phyloP scores from a whole-genome alignment of 2,888 invertebrate species.

The Aphrophora alni region DNA sequence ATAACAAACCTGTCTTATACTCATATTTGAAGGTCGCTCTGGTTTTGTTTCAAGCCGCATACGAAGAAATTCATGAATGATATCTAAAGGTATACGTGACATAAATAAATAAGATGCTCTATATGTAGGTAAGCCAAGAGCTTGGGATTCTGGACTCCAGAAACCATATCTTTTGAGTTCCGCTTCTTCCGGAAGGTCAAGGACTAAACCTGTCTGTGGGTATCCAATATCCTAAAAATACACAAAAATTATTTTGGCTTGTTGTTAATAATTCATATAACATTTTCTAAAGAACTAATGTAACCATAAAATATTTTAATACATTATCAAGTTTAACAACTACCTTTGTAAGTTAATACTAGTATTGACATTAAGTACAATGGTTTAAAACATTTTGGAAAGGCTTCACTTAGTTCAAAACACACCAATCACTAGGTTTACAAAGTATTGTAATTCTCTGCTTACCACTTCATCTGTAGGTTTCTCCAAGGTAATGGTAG shows the following conservation, averaged over 20 bases:
- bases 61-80: slow-evolving; percentile 89
- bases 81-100: slow-evolving; percentile 83
- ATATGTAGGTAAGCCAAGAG: slow-evolving; percentile 86
- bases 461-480: slow-evolving; percentile 54
- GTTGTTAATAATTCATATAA: too few relatives aligned
- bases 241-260: too few relatives aligned
- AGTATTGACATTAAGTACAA: too few relatives aligned
- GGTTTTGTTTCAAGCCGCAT: slow-evolving; percentile 85
- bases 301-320: not conserved
- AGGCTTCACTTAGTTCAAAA: too few relatives aligned
- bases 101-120: slow-evolving; percentile 84
- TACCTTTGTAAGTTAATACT: too few relatives aligned
- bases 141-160: slow-evolving; percentile 76
- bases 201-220: not conserved
- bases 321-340: too few relatives aligned
- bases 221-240: not conserved
- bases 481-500: slow-evolving; percentile 72
- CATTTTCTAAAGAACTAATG: not conserved
- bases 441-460: too few relatives aligned
- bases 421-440: too few relatives aligned
- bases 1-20: slow-evolving; percentile 75
- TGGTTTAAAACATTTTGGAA: too few relatives aligned
- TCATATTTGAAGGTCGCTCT: slow-evolving; percentile 82
- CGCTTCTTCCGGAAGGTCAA: slow-evolving; percentile 55
- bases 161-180: slow-evolving; percentile 72